Base-by-base conservation (phyloP, 2,113 vertebrate species). In the Trogon melanurus region DNA sequence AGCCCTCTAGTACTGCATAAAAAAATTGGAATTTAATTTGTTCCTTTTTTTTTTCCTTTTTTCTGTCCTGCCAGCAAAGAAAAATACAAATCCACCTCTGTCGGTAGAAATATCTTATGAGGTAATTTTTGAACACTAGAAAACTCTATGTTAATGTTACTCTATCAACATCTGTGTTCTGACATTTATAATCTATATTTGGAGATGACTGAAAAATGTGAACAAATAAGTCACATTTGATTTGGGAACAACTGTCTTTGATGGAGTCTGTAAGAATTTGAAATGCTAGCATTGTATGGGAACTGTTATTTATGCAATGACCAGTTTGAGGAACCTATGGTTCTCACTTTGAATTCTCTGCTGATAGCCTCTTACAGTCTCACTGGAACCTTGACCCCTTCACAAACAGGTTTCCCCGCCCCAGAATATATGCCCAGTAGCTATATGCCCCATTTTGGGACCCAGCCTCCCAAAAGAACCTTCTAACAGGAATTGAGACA, bases 401-500 rank as follows among this genome's bases (percentile, higher is more conserved):
- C n/a, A 79, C 21, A 48, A 44, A 45, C 1, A 20, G 58, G 47
- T 67, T 64, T 76, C 3, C 9, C 6, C 13, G 36, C 36, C 36
- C 4, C 8, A 12, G 69, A 44, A 1, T 50, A 8, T 9, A 56
- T 48, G 25, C 1, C 5, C 22, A 8, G 2, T 26, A 76, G 10
- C 7, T 65, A 32, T 12, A 34, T 83, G 20, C 4, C 64, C 1
- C 0, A 34, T 83, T 34, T 23, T 82, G 14, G 17, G 8, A 61
- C 3, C 22, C 26, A 75, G 6, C 5, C 10, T 12, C 45, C 5
- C 19, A 20, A 38, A 88, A 83, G 21, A 79, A 61, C 6, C 8
- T 60, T 75, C 50, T 57, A 30, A 73, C 1, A 4, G 11, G 18
- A 85, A 30, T 48, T 17, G n/a, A 85, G 45, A 30, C 7, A 92